Evolutionary conservation across 2,797 vertebrate species (phyloP).

Genomic region (Characodon lateralis): DNA sequence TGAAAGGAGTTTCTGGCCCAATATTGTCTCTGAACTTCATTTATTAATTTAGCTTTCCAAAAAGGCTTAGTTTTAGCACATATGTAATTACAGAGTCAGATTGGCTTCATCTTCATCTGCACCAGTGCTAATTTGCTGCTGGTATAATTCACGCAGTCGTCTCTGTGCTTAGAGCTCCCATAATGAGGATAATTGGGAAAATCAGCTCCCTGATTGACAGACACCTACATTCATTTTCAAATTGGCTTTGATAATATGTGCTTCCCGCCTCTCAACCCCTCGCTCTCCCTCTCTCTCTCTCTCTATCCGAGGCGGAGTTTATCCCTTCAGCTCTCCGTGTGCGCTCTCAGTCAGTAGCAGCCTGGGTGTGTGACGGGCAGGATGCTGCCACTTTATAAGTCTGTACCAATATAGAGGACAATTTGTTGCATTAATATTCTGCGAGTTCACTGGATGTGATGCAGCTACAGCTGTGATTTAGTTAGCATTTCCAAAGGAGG

Average conservation of each 20-base stretch:
- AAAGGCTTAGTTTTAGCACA: background rate
- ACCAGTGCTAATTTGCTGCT: conserved; percentile 3
- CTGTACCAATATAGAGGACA: conserved; percentile 13
- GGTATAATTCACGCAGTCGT: conserved; percentile 19
- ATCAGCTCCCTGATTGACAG: conserved; percentile 39
- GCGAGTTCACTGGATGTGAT: conserved; percentile 5
- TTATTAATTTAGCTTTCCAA: background rate
- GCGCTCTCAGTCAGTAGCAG: conserved; percentile 71
- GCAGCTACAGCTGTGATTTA: background rate
- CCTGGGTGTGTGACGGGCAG: conserved; percentile 47
- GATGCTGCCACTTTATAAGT: conserved; percentile 18
- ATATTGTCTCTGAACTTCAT: background rate
- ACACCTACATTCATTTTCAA: conserved; percentile 50
- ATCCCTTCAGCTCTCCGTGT: conserved; percentile 59
- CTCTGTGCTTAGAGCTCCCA: background rate
- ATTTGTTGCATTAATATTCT: background rate
- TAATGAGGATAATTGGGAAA: conserved; percentile 35
- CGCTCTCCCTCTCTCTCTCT: conserved; percentile 17
- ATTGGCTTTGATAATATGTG: conserved; percentile 48
- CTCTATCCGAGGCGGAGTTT: conserved; percentile 70
- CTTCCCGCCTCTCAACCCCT: conserved; percentile 50
- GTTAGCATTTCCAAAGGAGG: conserved; percentile 9
- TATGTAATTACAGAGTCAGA: background rate
- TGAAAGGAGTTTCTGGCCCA: background rate
- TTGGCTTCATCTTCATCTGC: conserved; percentile 3